Conservation (phyloP, 2,113 vertebrate species). For the Sorex araneus region DNA sequence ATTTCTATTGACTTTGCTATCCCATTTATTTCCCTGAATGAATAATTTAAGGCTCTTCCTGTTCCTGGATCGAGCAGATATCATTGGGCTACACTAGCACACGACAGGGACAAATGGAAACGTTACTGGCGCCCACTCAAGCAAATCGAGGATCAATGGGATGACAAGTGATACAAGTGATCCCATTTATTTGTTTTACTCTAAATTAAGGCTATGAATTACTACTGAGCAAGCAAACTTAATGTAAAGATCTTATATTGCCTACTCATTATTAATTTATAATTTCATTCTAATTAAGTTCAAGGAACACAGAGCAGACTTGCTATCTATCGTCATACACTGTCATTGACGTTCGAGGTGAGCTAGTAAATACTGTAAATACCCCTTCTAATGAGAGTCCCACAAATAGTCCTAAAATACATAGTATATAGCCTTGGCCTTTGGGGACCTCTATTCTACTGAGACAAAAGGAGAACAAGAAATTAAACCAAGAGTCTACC, state of each 20-base stretch:
- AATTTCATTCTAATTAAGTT: background rate
- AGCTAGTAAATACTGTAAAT: background rate
- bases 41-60: no score
- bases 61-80: no score
- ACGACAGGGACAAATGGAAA: no score
- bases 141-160: no score
- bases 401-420: background rate
- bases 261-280: background rate
- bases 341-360: background rate
- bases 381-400: background rate
- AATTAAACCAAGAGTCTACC: constrained; percentile 86
- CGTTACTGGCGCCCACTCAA: no score
- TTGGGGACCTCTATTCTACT: background rate
- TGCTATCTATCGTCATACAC: background rate
- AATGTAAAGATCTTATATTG: background rate
- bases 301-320: background rate
- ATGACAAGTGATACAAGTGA: no score
- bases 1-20: background rate
- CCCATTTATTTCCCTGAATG: background rate
- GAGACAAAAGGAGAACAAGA: background rate
- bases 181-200: background rate
- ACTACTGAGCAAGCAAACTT: background rate
- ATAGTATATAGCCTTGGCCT: no score
- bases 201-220: background rate
- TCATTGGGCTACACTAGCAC: no score